Base-by-base conservation (phyloP, 2,113 vertebrate species). In the Hiodon alosoides region DNA sequence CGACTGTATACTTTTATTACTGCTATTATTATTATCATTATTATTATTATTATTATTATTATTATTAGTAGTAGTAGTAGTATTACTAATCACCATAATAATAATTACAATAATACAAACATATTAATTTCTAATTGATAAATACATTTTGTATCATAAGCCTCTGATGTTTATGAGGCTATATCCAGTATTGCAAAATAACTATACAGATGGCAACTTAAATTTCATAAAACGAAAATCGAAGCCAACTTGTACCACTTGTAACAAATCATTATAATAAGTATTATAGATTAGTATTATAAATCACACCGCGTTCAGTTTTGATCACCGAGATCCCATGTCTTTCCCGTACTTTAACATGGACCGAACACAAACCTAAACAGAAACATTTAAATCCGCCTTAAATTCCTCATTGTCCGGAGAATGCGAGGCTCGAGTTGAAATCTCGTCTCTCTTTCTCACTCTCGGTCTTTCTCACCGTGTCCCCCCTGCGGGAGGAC, bases 341-440 rank as follows among this genome's bases (percentile, higher is more conserved):
- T 54, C 9, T 69, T 54, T 7, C 52, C 66, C 68, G 53, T 16
- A 69, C 5, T 69, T 61, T 52, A 62, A 65, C 70, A 48, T 74
- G 71, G 76, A 64, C 51, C 70, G 14, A 76, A 71, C 68, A 71
- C 31, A 17, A 17, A 50, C 72, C 74, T 67, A 77, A 84, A 79
- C 13, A 70, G 60, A 48, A 72, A 58, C 72, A 73, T 51, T 81
- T 79, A 88, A 90, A 90, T 90, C 90, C 87, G 80, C 81, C 87
- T 88, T 86, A 87, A 87, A 81, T 68, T 77, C 84, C 82, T 82
- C 86, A 89, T 90, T 90, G 90, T 91, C 83, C 53, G 3, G 67
- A 72, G 79, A 80, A 81, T 82, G 81, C 61, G 69, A 58, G 7
- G 61, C 71, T 62, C 13, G 71, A 48, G 68, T 73, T 59, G 66